Evolutionary conservation across 2,888 invertebrate genomes (phyloP), one percentile per base, ranked within the genome.

Genomic region (Falcaria lacertinaria): DNA sequence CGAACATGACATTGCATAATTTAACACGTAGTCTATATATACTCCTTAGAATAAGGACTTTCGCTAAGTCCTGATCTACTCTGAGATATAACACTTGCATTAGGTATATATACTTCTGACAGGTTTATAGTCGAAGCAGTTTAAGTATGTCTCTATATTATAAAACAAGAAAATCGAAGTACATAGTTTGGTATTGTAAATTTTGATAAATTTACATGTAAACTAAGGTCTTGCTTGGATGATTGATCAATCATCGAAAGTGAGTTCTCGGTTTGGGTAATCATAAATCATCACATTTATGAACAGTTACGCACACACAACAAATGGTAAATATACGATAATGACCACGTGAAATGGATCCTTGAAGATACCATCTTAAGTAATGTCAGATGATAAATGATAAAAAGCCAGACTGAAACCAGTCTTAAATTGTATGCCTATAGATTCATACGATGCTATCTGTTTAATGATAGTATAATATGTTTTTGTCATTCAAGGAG

Each of bases 311-410:
- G n/a, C n/a, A n/a, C n/a, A n/a, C n/a, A n/a, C n/a, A n/a, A n/a
- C n/a, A n/a, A n/a, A n/a, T n/a, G n/a, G n/a, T n/a, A n/a, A n/a
- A n/a, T n/a, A n/a, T n/a, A n/a, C n/a, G n/a, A n/a, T n/a, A n/a
- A 61, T 61, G 54, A 36, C 39, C 39, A 47, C 43, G 45, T 63
- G 69, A 70, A 68, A 73, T 64, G 60, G 59, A 70, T 74, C 64
- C 65, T 68, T 56, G 54, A 44, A 57, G 72, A 74, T 69, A 69
- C 44, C 52, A 69, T 74, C 64, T 65, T 61, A 56, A 60, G 63
- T 56, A 49, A 37, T 49, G 48, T 50, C 53, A 54, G 54, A 62
- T 64, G 63, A 64, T 64, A 48, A 55, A 61, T 57, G 45, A 52
- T 54, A 46, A 54, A 48, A 42, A 25, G 42, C 37, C 40, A 41